A percentile compares a stretch with the other conserved stretches of the same genome.
Evolutionary conservation across 1,140 invertebrate genomes (phyloP).

Genomic region (Zaprionus vittiger): DNA sequence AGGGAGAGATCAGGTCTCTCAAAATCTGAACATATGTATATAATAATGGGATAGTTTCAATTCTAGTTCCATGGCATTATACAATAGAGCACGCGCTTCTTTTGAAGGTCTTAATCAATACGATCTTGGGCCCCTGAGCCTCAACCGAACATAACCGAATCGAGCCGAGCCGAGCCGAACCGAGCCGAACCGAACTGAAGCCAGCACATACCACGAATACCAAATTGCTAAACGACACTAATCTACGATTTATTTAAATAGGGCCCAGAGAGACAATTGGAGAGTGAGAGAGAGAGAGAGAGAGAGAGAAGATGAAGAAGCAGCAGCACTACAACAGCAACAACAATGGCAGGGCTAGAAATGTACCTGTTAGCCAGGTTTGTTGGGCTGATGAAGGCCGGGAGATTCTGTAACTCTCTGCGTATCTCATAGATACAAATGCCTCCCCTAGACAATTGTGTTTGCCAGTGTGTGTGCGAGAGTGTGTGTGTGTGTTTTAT

Average conservation of each 20-base stretch:
- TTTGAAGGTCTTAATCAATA: slow-evolving; percentile 43
- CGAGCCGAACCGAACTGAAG: not conserved
- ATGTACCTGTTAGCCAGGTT: slow-evolving; percentile 56
- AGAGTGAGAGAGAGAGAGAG: no score
- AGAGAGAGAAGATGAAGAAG: not conserved
- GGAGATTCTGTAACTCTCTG: slow-evolving; percentile 27
- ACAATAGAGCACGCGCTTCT: slow-evolving; percentile 18
- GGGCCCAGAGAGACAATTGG: slow-evolving; percentile 15
- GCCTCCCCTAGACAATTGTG: slow-evolving; percentile 30
- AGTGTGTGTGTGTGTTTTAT: slow-evolving; percentile 53
- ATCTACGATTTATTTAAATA: slow-evolving; percentile 80
- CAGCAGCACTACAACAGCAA: slow-evolving; percentile 13
- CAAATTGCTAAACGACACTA: slow-evolving; percentile 81
- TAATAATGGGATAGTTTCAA: slow-evolving; percentile 1
- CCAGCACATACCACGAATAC: slow-evolving; percentile 48
- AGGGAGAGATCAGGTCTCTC: not conserved
- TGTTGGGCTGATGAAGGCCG: slow-evolving; percentile 8
- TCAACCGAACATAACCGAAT: not conserved
- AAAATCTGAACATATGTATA: not conserved
- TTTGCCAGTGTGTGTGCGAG: slow-evolving; percentile 24
- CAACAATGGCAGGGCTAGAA: slow-evolving; percentile 19
- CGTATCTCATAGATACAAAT: slow-evolving; percentile 40
- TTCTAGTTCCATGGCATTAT: slow-evolving; percentile 16
- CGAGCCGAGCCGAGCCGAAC: not conserved
- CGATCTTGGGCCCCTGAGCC: slow-evolving; percentile 12